A percentile compares a stretch with the other conserved stretches of the same genome.
Conservation (phyloP, 2,797 vertebrate species). For the Bryconaethiops microstoma region DNA sequence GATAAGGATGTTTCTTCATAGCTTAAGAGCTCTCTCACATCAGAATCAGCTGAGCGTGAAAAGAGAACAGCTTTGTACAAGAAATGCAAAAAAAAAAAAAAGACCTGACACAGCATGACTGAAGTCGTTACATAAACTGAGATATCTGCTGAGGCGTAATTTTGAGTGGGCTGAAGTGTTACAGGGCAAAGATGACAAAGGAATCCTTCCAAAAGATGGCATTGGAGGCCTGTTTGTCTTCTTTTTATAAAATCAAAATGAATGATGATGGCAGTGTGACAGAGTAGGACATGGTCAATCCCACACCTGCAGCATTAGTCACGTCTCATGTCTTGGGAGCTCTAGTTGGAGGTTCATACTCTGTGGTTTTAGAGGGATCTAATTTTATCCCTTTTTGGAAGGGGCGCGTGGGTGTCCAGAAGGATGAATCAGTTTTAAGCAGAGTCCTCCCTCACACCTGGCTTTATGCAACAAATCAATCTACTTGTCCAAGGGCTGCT, state of each 20-base stretch:
- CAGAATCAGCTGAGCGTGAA: slow-evolving; percentile 13
- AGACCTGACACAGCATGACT: slow-evolving; percentile 41
- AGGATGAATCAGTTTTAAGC: slow-evolving; percentile 49
- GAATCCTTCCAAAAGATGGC: slow-evolving; percentile 31
- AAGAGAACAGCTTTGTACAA: neutral
- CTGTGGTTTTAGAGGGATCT: slow-evolving; percentile 26
- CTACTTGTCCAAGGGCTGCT: neutral
- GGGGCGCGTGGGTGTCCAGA: slow-evolving; percentile 64
- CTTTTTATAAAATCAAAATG: slow-evolving; percentile 10
- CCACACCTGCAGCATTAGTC: slow-evolving; percentile 49
- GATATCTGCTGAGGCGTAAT: slow-evolving; percentile 41
- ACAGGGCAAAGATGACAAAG: slow-evolving; percentile 24
- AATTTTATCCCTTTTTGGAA: slow-evolving; percentile 57
- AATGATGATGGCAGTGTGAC: slow-evolving; percentile 12
- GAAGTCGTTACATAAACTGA: slow-evolving; percentile 54
- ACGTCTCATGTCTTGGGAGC: slow-evolving; percentile 41
- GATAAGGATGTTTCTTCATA: neutral
- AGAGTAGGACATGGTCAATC: slow-evolving; percentile 31
- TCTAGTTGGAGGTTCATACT: slow-evolving; percentile 31
- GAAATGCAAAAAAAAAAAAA: slow-evolving; percentile 5
- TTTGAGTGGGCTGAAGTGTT: slow-evolving; percentile 51
- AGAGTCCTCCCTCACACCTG: slow-evolving; percentile 42
- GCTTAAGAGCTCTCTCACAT: neutral
- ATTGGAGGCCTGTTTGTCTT: neutral
- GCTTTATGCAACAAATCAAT: slow-evolving; percentile 43